These are phyloP conservation scores for Caerostris darwini DNA, from an alignment of 1,140 invertebrate species.

Conservation along the genomic window DNA sequence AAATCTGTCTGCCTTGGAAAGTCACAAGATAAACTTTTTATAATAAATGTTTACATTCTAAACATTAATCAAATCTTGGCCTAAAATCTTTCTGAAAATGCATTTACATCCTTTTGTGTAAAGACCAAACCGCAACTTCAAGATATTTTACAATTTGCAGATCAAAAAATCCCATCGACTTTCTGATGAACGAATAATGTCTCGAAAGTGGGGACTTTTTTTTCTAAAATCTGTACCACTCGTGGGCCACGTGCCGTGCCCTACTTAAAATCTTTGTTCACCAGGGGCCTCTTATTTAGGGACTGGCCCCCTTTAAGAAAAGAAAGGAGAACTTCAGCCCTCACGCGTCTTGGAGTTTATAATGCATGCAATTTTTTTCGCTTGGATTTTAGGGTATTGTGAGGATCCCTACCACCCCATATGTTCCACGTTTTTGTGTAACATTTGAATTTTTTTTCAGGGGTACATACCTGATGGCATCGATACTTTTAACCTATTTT, in stretches of 20 bases:
- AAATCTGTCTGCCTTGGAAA: too few species aligned
- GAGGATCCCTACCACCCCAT: background rate
- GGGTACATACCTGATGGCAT: slow-evolving; percentile 7
- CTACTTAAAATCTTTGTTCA: slow-evolving; percentile 37
- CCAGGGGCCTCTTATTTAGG: background rate
- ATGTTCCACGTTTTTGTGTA: background rate
- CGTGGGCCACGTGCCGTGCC: slow-evolving; percentile 38
- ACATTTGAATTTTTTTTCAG: background rate
- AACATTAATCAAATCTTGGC: too few species aligned
- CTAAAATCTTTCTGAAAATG: too few species aligned
- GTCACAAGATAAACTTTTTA: too few species aligned
- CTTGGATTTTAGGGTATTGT: slow-evolving; percentile 24
- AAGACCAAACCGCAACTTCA: background rate
- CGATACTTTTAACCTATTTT: slow-evolving; percentile 40
- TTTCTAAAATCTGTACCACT: slow-evolving; percentile 6
- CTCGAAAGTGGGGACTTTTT: background rate
- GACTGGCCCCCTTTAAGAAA: background rate
- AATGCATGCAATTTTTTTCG: slow-evolving; percentile 28
- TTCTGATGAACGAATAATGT: background rate
- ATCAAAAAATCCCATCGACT: background rate
- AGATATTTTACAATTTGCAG: background rate
- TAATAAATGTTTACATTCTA: too few species aligned
- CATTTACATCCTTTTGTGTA: too few species aligned
- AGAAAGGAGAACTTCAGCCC: slow-evolving; percentile 8
- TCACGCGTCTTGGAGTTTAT: slow-evolving; percentile 38